Percentiles rank a stretch among this genome's conserved stretches.
Evolutionary conservation across 2,113 vertebrate genomes (phyloP).

Genomic region (Trichomycterus rosablanca): DNA sequence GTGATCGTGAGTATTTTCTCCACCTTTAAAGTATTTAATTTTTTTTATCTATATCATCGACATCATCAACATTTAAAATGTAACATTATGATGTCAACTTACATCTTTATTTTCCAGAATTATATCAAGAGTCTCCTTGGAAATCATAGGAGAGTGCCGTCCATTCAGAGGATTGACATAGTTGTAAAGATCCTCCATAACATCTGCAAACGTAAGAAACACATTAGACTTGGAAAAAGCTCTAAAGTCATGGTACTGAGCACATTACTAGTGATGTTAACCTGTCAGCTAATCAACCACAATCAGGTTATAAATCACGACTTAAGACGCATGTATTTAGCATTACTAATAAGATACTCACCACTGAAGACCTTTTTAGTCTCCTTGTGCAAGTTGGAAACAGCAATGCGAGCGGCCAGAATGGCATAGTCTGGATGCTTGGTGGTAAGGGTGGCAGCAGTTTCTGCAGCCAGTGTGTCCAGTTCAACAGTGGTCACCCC

Average conservation of each 20-base stretch:
- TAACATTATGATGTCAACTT: slow-evolving; percentile 37
- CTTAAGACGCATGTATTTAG: no score
- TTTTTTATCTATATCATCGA: no score
- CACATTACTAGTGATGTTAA: no score
- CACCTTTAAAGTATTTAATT: no score
- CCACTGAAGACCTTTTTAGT: slow-evolving; percentile 98
- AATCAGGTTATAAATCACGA: no score
- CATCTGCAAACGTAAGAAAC: slow-evolving; percentile 64
- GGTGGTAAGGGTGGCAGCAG: slow-evolving; percentile 88
- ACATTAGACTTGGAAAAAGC: neutral
- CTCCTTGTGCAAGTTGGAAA: slow-evolving; percentile 95
- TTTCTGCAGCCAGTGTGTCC: slow-evolving; percentile 91
- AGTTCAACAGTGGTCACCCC: slow-evolving; percentile 92
- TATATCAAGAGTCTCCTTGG: slow-evolving; percentile 81
- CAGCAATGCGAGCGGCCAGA: slow-evolving; percentile 89
- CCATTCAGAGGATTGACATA: slow-evolving; percentile 85
- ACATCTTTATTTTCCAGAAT: slow-evolving; percentile 89
- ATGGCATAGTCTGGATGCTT: slow-evolving; percentile 94
- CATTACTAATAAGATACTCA: slow-evolving; percentile 58
- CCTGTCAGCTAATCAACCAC: no score
- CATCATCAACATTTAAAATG: no score
- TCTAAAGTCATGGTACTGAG: no score
- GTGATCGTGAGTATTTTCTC: no score
- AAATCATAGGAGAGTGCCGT: slow-evolving; percentile 90
- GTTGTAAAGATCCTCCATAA: slow-evolving; percentile 93